These are phyloP conservation scores for Calyptomena viridis DNA, from an alignment of 2,113 vertebrate species.

Conservation along the genomic window DNA sequence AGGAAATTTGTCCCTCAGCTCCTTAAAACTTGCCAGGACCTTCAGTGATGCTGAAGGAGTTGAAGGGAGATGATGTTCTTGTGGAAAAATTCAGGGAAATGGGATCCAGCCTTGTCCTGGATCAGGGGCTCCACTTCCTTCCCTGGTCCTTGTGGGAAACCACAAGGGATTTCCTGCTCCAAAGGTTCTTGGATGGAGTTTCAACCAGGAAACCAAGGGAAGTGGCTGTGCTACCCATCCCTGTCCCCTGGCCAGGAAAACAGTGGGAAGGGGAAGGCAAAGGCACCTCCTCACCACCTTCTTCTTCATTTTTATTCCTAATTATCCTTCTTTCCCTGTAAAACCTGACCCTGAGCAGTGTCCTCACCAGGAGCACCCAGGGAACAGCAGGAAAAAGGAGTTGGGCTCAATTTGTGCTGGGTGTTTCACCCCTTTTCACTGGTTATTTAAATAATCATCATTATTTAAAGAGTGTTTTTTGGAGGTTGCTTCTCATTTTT, in stretches of 20 bases:
- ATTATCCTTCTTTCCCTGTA: neutral
- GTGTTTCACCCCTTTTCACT: neutral
- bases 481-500: neutral
- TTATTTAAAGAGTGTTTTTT: accelerated
- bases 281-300: neutral
- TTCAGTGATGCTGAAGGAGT: neutral
- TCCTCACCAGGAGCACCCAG: neutral
- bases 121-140: neutral
- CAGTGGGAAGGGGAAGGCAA: neutral
- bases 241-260: accelerated
- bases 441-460: neutral
- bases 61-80: neutral
- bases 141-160: neutral
- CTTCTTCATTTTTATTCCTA: neutral
- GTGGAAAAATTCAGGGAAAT: neutral
- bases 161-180: neutral
- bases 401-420: neutral
- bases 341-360: neutral
- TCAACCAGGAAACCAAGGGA: neutral
- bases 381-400: neutral
- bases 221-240: neutral
- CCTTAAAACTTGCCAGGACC: neutral
- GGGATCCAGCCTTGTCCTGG: neutral
- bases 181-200: neutral
- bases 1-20: neutral